Evolutionary conservation across 2,113 vertebrate genomes (phyloP).

Genomic region (Caracal caracal): DNA sequence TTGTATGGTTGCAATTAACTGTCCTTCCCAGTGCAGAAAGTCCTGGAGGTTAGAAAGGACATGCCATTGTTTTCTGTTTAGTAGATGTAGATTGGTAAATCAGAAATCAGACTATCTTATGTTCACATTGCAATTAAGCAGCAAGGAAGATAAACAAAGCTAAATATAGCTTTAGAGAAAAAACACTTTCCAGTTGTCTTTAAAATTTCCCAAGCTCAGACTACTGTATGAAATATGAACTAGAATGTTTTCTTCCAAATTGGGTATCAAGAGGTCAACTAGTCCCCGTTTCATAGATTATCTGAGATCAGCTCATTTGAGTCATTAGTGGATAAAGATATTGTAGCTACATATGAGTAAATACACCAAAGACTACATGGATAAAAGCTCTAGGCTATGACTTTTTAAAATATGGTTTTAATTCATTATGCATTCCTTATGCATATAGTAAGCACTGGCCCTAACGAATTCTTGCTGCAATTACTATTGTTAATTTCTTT

Average conservation of each 20-base stretch:
- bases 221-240: not conserved
- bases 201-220: slow-evolving; percentile 50
- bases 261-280: not conserved
- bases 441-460: not conserved
- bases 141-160: slow-evolving; percentile 64
- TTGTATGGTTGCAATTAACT: not conserved
- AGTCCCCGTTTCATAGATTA: not conserved
- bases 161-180: slow-evolving; percentile 50
- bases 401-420: not conserved
- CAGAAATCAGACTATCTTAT: slow-evolving; percentile 51
- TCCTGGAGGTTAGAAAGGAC: not conserved
- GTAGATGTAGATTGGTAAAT: slow-evolving; percentile 14
- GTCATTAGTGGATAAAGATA: not conserved
- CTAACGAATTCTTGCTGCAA: not conserved
- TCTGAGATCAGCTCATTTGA: not conserved
- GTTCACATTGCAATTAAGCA: slow-evolving; percentile 57
- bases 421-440: slow-evolving; percentile 15
- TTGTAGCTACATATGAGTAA: not conserved
- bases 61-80: slow-evolving; percentile 9
- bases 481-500: not conserved
- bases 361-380: not conserved
- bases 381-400: not conserved
- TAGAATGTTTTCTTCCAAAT: not conserved
- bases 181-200: not conserved
- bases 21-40: not conserved